These are phyloP conservation scores for Bilobella aurantiaca DNA, from an alignment of 1,140 invertebrate species.

Conservation along the genomic window DNA sequence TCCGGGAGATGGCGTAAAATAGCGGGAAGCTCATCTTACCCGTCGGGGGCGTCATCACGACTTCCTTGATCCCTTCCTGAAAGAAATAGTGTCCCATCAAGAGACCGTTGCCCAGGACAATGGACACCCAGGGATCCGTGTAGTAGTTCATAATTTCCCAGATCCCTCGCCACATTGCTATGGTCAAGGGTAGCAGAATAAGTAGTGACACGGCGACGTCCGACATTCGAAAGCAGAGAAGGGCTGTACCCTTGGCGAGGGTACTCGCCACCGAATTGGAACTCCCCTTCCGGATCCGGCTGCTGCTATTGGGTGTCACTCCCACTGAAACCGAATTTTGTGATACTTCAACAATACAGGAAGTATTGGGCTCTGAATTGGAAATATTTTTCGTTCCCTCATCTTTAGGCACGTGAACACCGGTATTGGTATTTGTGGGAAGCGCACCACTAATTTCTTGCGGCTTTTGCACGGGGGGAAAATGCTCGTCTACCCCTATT, in stretches of 20 bases:
- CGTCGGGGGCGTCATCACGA: constrained; percentile 4
- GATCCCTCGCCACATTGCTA: constrained; percentile 38
- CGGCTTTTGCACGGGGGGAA: too few species aligned
- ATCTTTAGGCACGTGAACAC: too few species aligned
- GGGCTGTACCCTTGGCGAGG: constrained; percentile 1
- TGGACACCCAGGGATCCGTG: constrained; percentile 34
- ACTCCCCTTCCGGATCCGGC: background rate
- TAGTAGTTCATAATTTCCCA: constrained; percentile 38
- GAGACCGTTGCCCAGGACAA: constrained; percentile 36
- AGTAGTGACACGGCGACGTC: constrained; percentile 22
- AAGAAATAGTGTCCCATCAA: constrained; percentile 24
- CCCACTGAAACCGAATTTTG: background rate
- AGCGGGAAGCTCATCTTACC: constrained; percentile 23
- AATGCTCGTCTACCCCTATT: too few species aligned
- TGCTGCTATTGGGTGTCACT: background rate
- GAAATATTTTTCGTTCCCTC: too few species aligned
- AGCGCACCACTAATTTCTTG: too few species aligned
- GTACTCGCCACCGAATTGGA: background rate
- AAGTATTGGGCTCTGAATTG: too few species aligned
- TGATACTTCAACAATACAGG: constrained; percentile 1
- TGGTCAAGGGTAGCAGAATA: constrained; percentile 25
- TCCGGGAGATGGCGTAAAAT: constrained; percentile 26
- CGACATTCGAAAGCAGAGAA: constrained; percentile 19
- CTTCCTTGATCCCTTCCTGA: constrained; percentile 24
- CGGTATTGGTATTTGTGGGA: too few species aligned